These are phyloP conservation scores for Beris chalybata DNA, from an alignment of 2,888 invertebrate species.

Conservation along the genomic window DNA sequence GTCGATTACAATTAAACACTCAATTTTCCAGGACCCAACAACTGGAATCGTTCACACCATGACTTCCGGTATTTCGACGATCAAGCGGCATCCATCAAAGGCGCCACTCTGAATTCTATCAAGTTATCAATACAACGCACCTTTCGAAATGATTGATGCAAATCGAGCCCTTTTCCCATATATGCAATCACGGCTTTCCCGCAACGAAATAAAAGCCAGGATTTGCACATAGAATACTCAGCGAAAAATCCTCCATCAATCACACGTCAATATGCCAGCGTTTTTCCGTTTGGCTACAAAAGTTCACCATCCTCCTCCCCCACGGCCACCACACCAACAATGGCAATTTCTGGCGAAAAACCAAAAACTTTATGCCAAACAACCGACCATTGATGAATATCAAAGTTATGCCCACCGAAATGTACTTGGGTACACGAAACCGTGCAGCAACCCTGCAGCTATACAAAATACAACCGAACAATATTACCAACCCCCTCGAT, in stretches of 20 bases:
- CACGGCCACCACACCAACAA: too few relatives aligned
- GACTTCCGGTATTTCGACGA: conserved; percentile 6
- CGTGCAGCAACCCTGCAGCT: too few relatives aligned
- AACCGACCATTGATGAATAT: conserved; percentile 19
- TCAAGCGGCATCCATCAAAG: conserved; percentile 22
- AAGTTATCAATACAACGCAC: conserved; percentile 30
- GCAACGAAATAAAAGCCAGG: conserved; percentile 6
- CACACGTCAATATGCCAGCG: conserved; percentile 35
- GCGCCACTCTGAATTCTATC: conserved; percentile 8
- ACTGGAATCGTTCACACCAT: conserved; percentile 25
- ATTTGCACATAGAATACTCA: neutral
- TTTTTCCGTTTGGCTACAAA: conserved; percentile 26
- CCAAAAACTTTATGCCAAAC: conserved; percentile 30
- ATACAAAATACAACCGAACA: too few relatives aligned
- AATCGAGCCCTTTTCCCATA: conserved; percentile 25
- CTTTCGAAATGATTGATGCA: conserved; percentile 32
- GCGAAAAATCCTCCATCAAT: conserved; percentile 29
- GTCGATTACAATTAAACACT: too few relatives aligned
- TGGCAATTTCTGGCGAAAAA: conserved; percentile 23
- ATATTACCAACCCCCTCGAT: too few relatives aligned
- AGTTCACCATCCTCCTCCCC: conserved; percentile 8
- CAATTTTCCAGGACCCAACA: neutral
- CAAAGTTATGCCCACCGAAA: conserved; percentile 18
- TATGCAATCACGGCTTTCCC: conserved; percentile 29
- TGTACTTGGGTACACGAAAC: too few relatives aligned